phyloP scores from a whole-genome alignment of 2,113 vertebrate genomes.

The Albula glossodonta region DNA sequence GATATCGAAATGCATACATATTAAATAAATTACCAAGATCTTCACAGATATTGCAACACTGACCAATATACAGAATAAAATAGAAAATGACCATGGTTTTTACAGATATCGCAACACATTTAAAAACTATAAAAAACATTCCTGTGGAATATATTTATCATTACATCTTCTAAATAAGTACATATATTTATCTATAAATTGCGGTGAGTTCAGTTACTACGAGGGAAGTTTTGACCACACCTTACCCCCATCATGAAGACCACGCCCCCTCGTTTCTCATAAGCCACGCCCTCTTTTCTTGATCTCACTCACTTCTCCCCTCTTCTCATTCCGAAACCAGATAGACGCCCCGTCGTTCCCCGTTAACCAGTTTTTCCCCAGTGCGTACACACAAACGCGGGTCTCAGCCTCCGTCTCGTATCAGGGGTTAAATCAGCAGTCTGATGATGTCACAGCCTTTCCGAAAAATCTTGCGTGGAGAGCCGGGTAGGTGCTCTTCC shows the following conservation, averaged over 20 bases:
- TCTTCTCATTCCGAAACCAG: neutral
- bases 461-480: neutral
- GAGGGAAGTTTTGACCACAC: neutral
- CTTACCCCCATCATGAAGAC: neutral
- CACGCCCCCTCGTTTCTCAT: neutral
- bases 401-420: no score
- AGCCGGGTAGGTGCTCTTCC: neutral
- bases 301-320: neutral
- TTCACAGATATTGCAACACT: neutral
- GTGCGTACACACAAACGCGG: no score
- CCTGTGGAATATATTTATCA: neutral
- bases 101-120: neutral
- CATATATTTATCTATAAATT: no score
- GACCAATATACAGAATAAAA: neutral
- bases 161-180: no score
- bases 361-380: no score
- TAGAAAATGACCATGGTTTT: neutral
- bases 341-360: neutral
- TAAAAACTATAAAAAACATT: neutral
- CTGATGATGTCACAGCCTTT: neutral
- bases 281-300: neutral
- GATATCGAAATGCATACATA: neutral
- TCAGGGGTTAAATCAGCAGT: no score
- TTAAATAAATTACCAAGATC: neutral
- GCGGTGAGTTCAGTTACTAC: no score